phyloP scores from a whole-genome alignment of 1,140 invertebrate genomes.

The Platyura marginata region DNA sequence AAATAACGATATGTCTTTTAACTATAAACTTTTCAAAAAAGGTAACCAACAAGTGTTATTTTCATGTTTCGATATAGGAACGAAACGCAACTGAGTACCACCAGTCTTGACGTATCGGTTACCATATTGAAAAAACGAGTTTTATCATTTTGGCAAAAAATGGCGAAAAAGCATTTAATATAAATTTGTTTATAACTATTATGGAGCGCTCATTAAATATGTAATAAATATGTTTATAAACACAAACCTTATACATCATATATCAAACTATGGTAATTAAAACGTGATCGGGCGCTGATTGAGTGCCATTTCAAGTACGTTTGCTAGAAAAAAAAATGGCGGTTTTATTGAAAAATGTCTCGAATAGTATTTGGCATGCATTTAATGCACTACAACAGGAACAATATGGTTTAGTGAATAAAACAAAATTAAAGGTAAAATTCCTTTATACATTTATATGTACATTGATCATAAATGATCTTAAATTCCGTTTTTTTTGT shows the following conservation, averaged over 20 bases:
- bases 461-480: conserved; percentile 5
- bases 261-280: too few species aligned
- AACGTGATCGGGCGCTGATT: too few species aligned
- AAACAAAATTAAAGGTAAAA: conserved; percentile 55
- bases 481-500: background rate
- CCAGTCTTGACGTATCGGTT: background rate
- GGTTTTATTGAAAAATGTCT: conserved; percentile 43
- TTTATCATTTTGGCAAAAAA: too few species aligned
- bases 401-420: conserved; percentile 36
- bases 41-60: background rate
- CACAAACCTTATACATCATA: too few species aligned
- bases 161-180: too few species aligned
- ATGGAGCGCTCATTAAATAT: too few species aligned
- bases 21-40: background rate
- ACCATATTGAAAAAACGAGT: background rate
- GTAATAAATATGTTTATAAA: too few species aligned
- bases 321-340: too few species aligned
- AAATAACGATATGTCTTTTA: background rate
- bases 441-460: too few species aligned
- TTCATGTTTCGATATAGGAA: background rate
- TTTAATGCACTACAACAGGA: conserved; percentile 46
- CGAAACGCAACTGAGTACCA: background rate
- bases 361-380: conserved; percentile 57
- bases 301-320: too few species aligned
- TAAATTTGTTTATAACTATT: too few species aligned